Base-by-base conservation (phyloP, 2,888 invertebrate genomes). In the Meta bourneti region DNA sequence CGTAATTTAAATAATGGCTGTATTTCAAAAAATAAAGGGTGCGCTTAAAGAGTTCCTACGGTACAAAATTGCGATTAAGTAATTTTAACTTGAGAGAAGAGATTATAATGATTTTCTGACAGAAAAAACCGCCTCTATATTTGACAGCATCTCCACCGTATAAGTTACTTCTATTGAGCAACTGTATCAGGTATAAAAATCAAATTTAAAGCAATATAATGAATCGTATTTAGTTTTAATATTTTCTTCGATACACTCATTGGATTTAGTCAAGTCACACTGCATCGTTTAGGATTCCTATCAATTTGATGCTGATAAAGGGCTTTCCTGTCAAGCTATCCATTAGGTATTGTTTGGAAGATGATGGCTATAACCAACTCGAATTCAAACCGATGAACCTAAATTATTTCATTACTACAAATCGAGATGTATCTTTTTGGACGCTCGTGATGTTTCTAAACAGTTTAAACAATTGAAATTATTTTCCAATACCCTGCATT, bases 161-260 rank as follows among this genome's bases (percentile, higher is more conserved):
- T 34, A 34, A 34, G 34, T 34, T 34, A 34, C 79, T 49, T 11
- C 9, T 61, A 61, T 61, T 79, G 79, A 79, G 79, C 61, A 79
- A 79, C 54, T 20, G 9, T 79, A 20, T 54, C 79, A 54, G 79
- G 13, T 79, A 79, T 79, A 54, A 79, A 79, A 79, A 69, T 79
- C 34, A 19, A 20, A 79, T 77, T 51, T 52, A 77, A 77, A 77
- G 52, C 6, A 51, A 34, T 34, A 34, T 1, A 34, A 34, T 34
- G 34, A 34, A 34, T 34, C 34, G 34, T 34, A 34, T 34, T 34
- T 34, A 34, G 34, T 34, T 34, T 34, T 34, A 34, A 34, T 34
- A 34, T 34, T 34, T 34, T 34, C 34, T 34, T 34, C 34, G 34
- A 34, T 34, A 34, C 34, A 34, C 34, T 34, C 34, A 34, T 34